A percentile compares a stretch with the other conserved stretches of the same genome.
These are phyloP conservation scores for Mustelus asterias DNA, from an alignment of 2,113 vertebrate genomes.

Conservation along the genomic window DNA sequence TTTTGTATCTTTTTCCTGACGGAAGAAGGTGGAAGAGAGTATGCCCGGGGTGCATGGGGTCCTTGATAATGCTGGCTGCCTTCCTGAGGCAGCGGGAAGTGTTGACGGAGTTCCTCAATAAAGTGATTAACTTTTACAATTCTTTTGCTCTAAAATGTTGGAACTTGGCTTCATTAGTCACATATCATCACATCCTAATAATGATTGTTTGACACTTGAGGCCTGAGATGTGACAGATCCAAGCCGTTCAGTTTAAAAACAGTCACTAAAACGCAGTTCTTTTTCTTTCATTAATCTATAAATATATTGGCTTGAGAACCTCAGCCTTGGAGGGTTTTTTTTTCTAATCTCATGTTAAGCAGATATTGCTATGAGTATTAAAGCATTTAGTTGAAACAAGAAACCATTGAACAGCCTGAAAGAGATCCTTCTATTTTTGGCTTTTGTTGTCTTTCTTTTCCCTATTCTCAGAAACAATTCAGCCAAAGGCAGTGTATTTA, in stretches of 20 bases:
- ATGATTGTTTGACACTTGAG: neutral
- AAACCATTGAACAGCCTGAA: neutral
- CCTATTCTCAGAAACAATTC: neutral
- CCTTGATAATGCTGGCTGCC: too few species aligned
- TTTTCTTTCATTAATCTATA: neutral
- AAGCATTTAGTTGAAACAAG: neutral
- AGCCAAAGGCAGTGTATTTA: conserved; percentile 2
- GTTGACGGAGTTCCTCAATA: neutral
- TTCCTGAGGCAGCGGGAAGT: too few species aligned
- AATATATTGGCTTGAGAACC: neutral
- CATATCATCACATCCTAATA: neutral
- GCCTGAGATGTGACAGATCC: neutral
- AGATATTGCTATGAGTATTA: neutral
- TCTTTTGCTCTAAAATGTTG: neutral
- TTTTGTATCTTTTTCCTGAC: too few species aligned
- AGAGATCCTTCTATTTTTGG: neutral
- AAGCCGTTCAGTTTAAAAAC: neutral
- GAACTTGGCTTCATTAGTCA: neutral
- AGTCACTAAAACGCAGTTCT: neutral
- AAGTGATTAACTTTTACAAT: neutral
- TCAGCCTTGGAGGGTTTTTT: neutral
- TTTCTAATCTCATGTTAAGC: neutral
- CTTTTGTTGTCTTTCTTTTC: neutral
- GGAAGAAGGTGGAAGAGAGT: too few species aligned
- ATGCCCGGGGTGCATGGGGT: too few species aligned